Evolutionary conservation across 2,797 vertebrate genomes (phyloP).

Genomic region (Dicrostonyx torquatus): DNA sequence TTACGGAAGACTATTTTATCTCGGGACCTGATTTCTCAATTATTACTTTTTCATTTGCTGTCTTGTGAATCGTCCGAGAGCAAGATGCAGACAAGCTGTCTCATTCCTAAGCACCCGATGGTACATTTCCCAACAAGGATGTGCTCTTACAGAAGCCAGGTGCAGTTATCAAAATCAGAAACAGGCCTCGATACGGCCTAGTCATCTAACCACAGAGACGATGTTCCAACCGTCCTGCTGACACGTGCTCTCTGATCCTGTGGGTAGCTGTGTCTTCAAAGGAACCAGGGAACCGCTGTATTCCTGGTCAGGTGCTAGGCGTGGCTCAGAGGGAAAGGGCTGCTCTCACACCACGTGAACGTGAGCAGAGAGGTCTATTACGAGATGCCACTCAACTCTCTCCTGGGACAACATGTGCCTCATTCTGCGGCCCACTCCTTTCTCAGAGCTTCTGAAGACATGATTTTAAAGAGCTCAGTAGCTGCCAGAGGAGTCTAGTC

Average conservation of each 20-base stretch:
- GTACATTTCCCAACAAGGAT: neutral
- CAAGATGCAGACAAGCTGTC: neutral
- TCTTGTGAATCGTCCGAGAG: neutral
- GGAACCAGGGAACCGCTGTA: neutral
- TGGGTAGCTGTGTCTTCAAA: neutral
- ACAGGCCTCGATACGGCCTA: accelerated
- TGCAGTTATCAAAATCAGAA: neutral
- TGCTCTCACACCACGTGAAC: neutral
- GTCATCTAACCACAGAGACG: neutral
- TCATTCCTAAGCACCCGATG: neutral
- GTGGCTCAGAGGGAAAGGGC: neutral
- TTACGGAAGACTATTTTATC: neutral
- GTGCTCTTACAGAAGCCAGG: neutral
- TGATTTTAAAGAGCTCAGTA: conserved; percentile 55
- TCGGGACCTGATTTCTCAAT: neutral
- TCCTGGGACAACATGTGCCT: conserved; percentile 32
- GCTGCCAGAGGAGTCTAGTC: conserved; percentile 74
- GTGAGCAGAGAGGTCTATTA: neutral
- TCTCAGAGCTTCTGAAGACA: conserved; percentile 67
- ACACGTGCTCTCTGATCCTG: neutral
- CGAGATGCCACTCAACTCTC: conserved; percentile 10
- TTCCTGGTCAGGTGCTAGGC: neutral
- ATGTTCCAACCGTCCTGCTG: neutral
- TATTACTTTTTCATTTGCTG: neutral
- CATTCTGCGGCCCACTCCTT: conserved; percentile 40